Evolutionary conservation across 1,140 invertebrate genomes (phyloP).

Genomic region (Piezodorus guildinii): DNA sequence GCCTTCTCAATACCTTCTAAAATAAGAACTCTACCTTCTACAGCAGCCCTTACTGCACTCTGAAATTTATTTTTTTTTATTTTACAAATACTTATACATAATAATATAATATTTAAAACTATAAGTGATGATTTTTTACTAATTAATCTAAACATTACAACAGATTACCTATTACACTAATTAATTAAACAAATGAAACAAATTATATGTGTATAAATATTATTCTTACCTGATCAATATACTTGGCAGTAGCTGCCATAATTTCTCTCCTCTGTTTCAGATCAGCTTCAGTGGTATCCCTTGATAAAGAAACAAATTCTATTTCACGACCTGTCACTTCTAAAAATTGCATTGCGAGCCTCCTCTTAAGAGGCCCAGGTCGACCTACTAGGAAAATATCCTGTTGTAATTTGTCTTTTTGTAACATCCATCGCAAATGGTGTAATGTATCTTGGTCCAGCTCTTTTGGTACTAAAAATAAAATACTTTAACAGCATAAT

Average conservation of each 20-base stretch:
- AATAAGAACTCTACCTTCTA: slow-evolving; percentile 77
- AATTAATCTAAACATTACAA: no score
- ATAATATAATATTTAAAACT: no score
- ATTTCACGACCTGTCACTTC: slow-evolving; percentile 80
- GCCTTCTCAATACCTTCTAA: slow-evolving; percentile 96
- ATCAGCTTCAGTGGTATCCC: slow-evolving; percentile 94
- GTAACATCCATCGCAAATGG: slow-evolving; percentile 86
- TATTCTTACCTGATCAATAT: slow-evolving; percentile 74
- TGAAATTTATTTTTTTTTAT: slow-evolving; percentile 32
- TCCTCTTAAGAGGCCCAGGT: slow-evolving; percentile 66
- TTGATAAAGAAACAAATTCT: slow-evolving; percentile 85
- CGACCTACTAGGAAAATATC: slow-evolving; percentile 91
- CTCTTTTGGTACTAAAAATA: slow-evolving; percentile 39
- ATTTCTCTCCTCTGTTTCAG: slow-evolving; percentile 93
- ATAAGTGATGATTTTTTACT: no score
- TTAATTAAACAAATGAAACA: no score
- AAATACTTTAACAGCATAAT: neutral
- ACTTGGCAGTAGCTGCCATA: slow-evolving; percentile 68
- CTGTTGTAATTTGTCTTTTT: slow-evolving; percentile 83
- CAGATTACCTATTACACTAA: no score
- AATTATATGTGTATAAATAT: no score
- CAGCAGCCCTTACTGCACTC: slow-evolving; percentile 83
- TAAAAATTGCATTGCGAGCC: slow-evolving; percentile 74
- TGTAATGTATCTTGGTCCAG: slow-evolving; percentile 61
- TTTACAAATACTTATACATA: no score